Evolutionary conservation across 2,113 vertebrate species (phyloP), one percentile per base, ranked within the genome.

Genomic region (Neodontobutis hainanensis): DNA sequence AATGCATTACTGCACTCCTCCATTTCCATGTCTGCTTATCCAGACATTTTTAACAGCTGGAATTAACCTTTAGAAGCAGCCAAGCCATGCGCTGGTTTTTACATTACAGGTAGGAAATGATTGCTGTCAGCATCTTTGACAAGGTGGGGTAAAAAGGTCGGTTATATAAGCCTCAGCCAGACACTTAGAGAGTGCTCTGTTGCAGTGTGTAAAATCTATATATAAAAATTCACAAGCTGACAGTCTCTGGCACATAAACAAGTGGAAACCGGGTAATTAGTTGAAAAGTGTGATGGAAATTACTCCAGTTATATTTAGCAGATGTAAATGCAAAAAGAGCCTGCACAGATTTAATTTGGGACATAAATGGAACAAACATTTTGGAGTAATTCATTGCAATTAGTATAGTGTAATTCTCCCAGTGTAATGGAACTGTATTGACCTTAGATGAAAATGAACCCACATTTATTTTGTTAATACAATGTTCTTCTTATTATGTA

Each of bases 111-210:
- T 61, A 59, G 59, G 49, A 81, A 79, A 83, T 35, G 47, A 76
- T 75, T 45, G 12, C 49, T 60, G 78, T 85, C 84, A 85, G 80
- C 76, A 66, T 71, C 60, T 78, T 60, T 71, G 59, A 61, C 52
- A 62, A 63, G 67, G 50, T 66, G 67, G 47, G 47, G 14, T 59
- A 76, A 60, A 77, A 61, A 66, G 59, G 19, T 5, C 40, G 65
- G 57, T 85, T 84, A 75, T 38, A 61, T 50, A 68, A 84, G 68
- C 43, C 62, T 53, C 35, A 46, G 70, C 57, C 64, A 71, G 52
- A 69, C 40, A 36, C 52, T 52, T 45, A 42, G 34, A 44, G 52
- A 12, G 3, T 27, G 56, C 19, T 49, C 8, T 67, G 4, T 43
- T 36, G 47, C 32, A 8, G 5, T 55, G 48, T 32, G 44, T 14